Evolutionary conservation across 1,140 invertebrate species (phyloP).

Genomic region (Lepidostoma basale): DNA sequence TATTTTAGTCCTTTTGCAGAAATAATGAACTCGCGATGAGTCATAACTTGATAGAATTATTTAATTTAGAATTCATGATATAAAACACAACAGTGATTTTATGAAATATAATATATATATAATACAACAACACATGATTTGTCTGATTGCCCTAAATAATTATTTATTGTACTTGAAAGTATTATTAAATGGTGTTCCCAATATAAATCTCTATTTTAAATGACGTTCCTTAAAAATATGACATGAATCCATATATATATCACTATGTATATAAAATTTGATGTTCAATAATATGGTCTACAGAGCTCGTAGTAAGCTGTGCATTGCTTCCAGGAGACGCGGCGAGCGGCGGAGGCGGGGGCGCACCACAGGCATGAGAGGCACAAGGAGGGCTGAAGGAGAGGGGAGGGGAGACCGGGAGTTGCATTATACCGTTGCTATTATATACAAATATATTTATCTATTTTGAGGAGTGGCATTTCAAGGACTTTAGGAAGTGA

Average conservation of each 20-base stretch:
- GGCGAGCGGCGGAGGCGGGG: too few species aligned
- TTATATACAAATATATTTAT: not conserved
- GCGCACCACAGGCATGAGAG: too few species aligned
- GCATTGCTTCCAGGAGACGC: too few species aligned
- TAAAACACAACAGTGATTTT: not conserved
- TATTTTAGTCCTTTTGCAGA: not conserved
- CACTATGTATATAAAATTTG: not conserved
- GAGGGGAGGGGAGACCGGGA: too few species aligned
- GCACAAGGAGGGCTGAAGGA: too few species aligned
- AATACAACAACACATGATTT: not conserved
- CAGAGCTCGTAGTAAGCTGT: not conserved
- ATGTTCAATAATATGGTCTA: not conserved
- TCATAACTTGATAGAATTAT: not conserved
- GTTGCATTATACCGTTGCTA: too few species aligned
- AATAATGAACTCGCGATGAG: not conserved
- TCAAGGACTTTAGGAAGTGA: constrained; percentile 8
- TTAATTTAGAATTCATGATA: not conserved
- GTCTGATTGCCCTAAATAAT: not conserved
- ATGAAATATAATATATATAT: not conserved
- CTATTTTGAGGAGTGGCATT: constrained; percentile 2
- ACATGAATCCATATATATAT: not conserved
- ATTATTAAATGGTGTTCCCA: not conserved
- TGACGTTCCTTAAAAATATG: not conserved
- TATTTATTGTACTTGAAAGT: not conserved
- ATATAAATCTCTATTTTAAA: not conserved